These are phyloP conservation scores for Pterocles burchelli DNA, from an alignment of 2,113 vertebrate species.

Conservation along the genomic window DNA sequence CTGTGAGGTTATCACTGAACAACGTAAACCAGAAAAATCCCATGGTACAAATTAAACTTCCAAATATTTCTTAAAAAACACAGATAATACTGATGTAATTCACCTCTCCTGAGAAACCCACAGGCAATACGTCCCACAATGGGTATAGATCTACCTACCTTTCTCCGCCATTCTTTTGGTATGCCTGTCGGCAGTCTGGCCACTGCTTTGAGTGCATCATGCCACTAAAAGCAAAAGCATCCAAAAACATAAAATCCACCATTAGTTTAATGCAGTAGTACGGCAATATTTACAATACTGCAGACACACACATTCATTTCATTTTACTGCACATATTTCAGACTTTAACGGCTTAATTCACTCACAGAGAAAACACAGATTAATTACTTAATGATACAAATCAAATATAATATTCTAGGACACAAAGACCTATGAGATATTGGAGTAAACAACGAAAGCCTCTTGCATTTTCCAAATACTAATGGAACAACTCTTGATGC, in stretches of 20 bases:
- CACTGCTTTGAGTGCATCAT: constrained; percentile 96
- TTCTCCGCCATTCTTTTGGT: constrained; percentile 95
- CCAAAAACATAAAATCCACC: background rate
- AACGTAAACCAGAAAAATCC: background rate
- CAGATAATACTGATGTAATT: background rate
- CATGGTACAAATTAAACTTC: background rate
- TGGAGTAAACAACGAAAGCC: background rate
- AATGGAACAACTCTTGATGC: background rate
- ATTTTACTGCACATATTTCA: background rate
- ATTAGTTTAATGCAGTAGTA: background rate
- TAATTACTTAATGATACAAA: background rate
- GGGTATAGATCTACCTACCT: constrained; percentile 71
- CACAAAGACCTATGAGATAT: background rate
- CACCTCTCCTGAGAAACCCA: background rate
- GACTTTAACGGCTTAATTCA: background rate
- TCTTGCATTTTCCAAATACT: background rate
- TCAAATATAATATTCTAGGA: background rate
- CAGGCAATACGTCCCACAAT: background rate
- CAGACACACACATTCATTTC: background rate
- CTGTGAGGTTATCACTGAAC: background rate
- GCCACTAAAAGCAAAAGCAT: constrained; percentile 84
- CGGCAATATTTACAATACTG: background rate
- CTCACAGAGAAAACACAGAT: background rate
- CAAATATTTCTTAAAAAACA: background rate
- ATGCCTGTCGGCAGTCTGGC: constrained; percentile 92